Base-by-base conservation (phyloP, 1,140 invertebrate species). In the Phymorhynchus buccinoides region DNA sequence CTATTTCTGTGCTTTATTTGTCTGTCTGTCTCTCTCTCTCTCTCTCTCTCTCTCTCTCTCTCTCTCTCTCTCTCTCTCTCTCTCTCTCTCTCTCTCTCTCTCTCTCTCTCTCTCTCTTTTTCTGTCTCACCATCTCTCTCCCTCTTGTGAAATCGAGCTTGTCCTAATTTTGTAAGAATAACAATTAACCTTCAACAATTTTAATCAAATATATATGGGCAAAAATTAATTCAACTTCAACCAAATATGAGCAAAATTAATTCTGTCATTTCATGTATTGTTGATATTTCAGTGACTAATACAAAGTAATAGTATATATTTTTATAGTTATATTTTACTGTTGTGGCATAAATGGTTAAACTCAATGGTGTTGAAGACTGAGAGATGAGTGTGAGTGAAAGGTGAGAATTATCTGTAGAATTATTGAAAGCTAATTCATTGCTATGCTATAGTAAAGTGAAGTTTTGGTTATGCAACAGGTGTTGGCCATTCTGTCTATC, bases 401-500 rank as follows among this genome's bases (percentile, higher is more conserved):
- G 42, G 22, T n/a, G 27, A 42, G 44, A 16, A 12, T 42, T 42
- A 18, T 7, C 37, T 77, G 35, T 77, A 42, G 6, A 27, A 79
- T 42, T 22, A 79, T 18, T 16, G 41, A 44, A 30, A 2, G 3
- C 27, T 79, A 39, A 56, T 4, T 48, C 27, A 3, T 1, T 0
- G 12, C 22, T 30, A 35, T 27, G 39, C 3, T 18, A 9, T 37
- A 12, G 39, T 35, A 0, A 77, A 77, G 73, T 30, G 6, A 32
- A 77, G 9, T 30, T 14, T 12, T 1, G 39, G n/a, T 37, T 62
- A 37, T 16, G 37, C 16, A 2, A 80, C 78, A 85, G 84, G 68
- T 85, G n/a, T 39, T 56, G 30, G 84, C 84, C 16, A 48, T 85
- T 7, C 79, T 75, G 66, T 77, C 84, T n/a, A 81, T 85, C 7